Base-by-base conservation (phyloP, 2,888 invertebrate species). In the Lordiphosa fenestrarum region DNA sequence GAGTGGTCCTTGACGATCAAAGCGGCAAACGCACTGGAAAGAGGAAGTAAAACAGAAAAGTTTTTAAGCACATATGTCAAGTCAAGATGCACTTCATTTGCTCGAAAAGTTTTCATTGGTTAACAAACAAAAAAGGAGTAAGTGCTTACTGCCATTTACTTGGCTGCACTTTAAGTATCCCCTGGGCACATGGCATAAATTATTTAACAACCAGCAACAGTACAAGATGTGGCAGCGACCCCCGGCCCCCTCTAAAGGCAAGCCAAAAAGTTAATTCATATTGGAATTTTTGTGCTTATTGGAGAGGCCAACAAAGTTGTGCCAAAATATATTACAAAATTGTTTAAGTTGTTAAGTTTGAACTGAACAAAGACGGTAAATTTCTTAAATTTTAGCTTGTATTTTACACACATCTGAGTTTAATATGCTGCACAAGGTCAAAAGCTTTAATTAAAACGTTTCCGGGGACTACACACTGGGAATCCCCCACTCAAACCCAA, bases 21-120 rank as follows among this genome's bases (percentile, higher is more conserved):
- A 95, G 62, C 92, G 91, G 86, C 95, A 94, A 69, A 94, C 91
- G 80, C 95, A 95, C 94, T 94, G 82, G 51, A 90, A 90, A n/a
- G 2, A 30, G 23, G 36, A 33, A 40, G 9, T 50, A 23, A 25
- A 30, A 30, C 5, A 15, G 1, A n/a, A n/a, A 23, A 1, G 6
- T 23, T 39, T 39, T 39, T 19, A 5, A 23, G 5, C 6, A 30
- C 44, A 44, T 44, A 33, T 44, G 30, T 44, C 30, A 30, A 30
- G 30, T 9, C 30, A 9, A 9, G 30, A 15, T 6, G 62, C 71
- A 82, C 77, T 82, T 81, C 69, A 80, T 81, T 84, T 84, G 68
- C 67, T 67, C 71, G 64, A 56, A 63, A 63, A 63, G 41, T 55
- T 63, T 51, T 56, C 19, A 15, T 33, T 30, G 25, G 6, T 30